Percentiles rank a stretch among this genome's conserved stretches.
Conservation (phyloP, 2,888 invertebrate genomes). For the Amphipyra tragopoginis region DNA sequence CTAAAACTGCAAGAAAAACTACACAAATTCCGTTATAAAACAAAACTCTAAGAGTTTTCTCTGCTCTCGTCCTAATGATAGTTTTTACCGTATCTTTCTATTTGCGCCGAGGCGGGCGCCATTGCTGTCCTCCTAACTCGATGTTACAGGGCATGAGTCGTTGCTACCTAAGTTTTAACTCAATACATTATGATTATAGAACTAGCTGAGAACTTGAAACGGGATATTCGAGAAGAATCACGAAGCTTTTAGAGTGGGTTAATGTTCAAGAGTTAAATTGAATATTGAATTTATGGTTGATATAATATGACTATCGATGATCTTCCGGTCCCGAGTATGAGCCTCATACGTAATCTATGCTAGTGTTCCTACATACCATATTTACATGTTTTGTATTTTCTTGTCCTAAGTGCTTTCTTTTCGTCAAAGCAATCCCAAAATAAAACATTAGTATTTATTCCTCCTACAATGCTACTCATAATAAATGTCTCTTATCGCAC, state of each 20-base stretch:
- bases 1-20: constrained; percentile 48
- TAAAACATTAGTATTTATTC: no score
- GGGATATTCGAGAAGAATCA: constrained; percentile 13
- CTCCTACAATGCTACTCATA: no score
- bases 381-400: no score
- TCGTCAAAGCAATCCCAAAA: no score
- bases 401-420: no score
- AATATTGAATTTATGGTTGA: neutral
- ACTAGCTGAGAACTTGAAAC: constrained; percentile 17
- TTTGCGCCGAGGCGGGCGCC: constrained; percentile 51
- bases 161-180: constrained; percentile 49
- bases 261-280: neutral
- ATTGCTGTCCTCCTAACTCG: constrained; percentile 61
- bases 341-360: no score
- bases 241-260: constrained; percentile 14
- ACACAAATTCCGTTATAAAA: constrained; percentile 42
- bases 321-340: no score
- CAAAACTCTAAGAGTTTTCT: constrained; percentile 44
- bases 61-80: constrained; percentile 66
- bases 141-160: constrained; percentile 47
- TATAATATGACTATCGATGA: no score
- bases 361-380: no score
- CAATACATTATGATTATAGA: constrained; percentile 47
- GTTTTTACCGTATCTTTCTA: constrained; percentile 70
- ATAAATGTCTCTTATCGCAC: neutral